phyloP scores from a whole-genome alignment of 2,797 vertebrate genomes.

The Pogoniulus pusillus region DNA sequence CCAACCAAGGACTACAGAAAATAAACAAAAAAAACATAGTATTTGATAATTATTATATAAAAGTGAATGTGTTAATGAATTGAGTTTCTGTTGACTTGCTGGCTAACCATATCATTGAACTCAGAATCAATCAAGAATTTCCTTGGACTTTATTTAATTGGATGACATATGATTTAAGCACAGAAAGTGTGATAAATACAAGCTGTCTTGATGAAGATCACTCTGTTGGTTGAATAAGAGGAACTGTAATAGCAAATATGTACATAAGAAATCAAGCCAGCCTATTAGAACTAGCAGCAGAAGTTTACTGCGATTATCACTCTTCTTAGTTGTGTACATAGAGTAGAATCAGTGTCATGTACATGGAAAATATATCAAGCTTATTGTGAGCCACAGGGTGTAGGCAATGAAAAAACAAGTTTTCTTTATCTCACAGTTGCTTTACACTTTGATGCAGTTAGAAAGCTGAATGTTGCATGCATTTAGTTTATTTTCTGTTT shows the following conservation, averaged over 20 bases:
- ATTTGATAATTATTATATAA: constrained; percentile 2
- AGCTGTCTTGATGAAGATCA: constrained; percentile 30
- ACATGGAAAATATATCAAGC: background rate
- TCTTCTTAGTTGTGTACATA: background rate
- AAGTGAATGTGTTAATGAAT: background rate
- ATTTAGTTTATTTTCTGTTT: background rate
- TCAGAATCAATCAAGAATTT: constrained; percentile 58
- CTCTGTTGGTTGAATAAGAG: constrained; percentile 30
- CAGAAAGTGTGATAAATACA: constrained; percentile 62
- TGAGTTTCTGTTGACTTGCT: constrained; percentile 27
- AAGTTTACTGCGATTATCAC: background rate
- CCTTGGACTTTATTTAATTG: constrained; percentile 47
- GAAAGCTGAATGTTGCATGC: background rate
- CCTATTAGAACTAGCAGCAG: constrained; percentile 3
- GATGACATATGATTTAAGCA: constrained; percentile 35
- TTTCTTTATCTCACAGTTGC: background rate
- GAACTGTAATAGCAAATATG: constrained; percentile 21
- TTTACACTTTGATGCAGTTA: background rate
- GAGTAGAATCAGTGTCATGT: background rate
- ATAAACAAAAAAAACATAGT: background rate
- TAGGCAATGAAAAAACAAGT: background rate
- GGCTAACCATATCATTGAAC: constrained; percentile 25
- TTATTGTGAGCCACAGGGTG: background rate
- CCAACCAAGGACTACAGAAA: background rate
- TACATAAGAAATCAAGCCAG: background rate